Percentiles rank a stretch among this genome's conserved stretches.
Evolutionary conservation across 2,888 invertebrate species (phyloP).

Genomic region (Nephrotoma flavescens): DNA sequence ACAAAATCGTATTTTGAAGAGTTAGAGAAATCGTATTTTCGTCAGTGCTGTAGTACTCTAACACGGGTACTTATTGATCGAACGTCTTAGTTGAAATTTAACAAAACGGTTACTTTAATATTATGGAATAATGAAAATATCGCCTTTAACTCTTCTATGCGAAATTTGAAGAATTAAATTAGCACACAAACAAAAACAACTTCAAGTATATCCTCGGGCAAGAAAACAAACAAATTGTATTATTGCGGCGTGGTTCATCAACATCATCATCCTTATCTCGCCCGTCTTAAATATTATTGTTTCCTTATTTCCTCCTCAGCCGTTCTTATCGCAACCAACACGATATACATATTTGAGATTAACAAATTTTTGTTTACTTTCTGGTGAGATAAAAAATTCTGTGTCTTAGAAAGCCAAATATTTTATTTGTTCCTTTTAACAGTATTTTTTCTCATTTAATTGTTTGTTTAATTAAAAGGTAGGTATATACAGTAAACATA

Average conservation of each 20-base stretch:
- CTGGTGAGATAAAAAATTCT: background rate
- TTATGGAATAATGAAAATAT: no score
- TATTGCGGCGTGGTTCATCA: background rate
- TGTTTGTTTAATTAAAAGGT: background rate
- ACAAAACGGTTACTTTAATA: no score
- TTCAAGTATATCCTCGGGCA: background rate
- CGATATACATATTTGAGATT: background rate
- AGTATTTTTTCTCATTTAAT: background rate
- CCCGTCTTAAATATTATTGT: background rate
- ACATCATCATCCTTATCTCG: background rate
- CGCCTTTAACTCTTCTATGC: no score
- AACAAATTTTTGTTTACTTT: background rate
- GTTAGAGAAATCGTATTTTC: no score
- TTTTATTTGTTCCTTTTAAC: background rate
- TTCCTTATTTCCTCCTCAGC: background rate
- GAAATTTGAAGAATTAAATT: background rate
- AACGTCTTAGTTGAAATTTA: no score
- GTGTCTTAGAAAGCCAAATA: background rate
- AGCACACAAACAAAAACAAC: background rate
- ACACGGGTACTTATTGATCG: no score
- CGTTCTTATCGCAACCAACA: background rate
- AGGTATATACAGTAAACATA: background rate
- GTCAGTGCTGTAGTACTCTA: no score
- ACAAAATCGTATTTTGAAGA: no score
- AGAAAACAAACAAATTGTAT: background rate